Evolutionary conservation across 2,113 vertebrate species (phyloP), one percentile per base, ranked within the genome.

Genomic region (Arvicanthis niloticus): DNA sequence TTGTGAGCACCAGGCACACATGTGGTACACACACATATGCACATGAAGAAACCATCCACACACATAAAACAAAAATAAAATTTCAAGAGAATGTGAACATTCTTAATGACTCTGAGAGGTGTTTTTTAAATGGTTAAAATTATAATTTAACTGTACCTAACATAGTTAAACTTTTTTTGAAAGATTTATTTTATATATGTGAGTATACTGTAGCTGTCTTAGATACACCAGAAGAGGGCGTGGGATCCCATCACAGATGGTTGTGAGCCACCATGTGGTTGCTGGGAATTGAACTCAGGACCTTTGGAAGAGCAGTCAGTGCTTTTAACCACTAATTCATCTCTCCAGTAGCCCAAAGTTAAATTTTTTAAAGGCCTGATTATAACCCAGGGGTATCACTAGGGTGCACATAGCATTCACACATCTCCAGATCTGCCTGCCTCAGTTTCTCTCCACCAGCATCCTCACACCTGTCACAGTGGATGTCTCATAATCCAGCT

Each of bases 401-500:
- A 15, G 34, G 16, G 15, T 31, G 31, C 72, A 24, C 2, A 4
- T 5, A 40, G 21, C 16, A 15, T 24, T 53, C 3, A 15, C 2
- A 13, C 9, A 48, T 34, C 84, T 87, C 10, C 31, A 26, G 65
- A 5, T 21, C 40, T 24, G 22, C 17, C 62, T 24, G 87, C 90
- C 80, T 58, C 24, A 2, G 75, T 48, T 92, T 40, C 80, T 68
- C 65, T 56, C 72, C 12, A 40, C 3, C 6, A 21, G 3, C 42
- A n/a, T 22, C 82, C 53, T 45, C 42, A 5, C 13, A 7, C 45
- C 0, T 8, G 56, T 16, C 93, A 48, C 37, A 7, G 78, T 45
- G 29, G 56, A 7, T 58, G 2, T 29, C 62, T 65, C 58, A 5
- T 40, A 58, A 34, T 1, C 21, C 0, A 7, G 2, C 11, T 2